These are phyloP conservation scores for Anomalospiza imberbis DNA, from an alignment of 2,797 vertebrate genomes.

Conservation along the genomic window DNA sequence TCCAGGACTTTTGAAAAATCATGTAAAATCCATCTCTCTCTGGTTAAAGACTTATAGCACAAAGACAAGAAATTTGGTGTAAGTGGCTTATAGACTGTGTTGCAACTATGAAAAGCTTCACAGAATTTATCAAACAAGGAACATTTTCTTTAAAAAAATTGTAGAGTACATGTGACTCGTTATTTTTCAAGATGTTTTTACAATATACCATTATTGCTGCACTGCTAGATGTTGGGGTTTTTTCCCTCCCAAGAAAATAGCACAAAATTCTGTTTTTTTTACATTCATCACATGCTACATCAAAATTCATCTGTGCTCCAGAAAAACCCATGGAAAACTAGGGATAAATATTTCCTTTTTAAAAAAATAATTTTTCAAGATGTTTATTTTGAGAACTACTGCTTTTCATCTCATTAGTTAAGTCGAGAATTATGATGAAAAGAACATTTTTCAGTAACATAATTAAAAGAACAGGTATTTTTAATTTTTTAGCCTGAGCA, in stretches of 20 bases:
- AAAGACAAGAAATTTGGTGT: neutral
- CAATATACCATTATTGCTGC: neutral
- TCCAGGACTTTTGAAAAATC: neutral
- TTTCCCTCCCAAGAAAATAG: neutral
- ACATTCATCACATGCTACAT: neutral
- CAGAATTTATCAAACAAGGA: neutral
- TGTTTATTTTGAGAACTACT: neutral
- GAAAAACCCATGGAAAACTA: neutral
- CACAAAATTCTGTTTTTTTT: neutral
- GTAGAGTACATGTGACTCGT: neutral
- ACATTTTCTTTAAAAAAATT: neutral
- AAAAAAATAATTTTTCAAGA: neutral
- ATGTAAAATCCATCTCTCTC: neutral
- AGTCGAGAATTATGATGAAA: neutral
- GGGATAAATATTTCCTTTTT: neutral
- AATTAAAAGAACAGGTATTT: neutral
- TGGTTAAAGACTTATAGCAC: accelerated
- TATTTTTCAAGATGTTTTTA: neutral
- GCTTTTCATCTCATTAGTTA: neutral
- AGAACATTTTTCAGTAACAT: accelerated
- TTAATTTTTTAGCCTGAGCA: neutral
- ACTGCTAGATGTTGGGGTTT: neutral
- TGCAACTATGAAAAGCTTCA: neutral
- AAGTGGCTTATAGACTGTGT: neutral
- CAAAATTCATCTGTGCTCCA: neutral